Conservation (phyloP, 2,888 invertebrate species). For the Diaphora mendica region DNA sequence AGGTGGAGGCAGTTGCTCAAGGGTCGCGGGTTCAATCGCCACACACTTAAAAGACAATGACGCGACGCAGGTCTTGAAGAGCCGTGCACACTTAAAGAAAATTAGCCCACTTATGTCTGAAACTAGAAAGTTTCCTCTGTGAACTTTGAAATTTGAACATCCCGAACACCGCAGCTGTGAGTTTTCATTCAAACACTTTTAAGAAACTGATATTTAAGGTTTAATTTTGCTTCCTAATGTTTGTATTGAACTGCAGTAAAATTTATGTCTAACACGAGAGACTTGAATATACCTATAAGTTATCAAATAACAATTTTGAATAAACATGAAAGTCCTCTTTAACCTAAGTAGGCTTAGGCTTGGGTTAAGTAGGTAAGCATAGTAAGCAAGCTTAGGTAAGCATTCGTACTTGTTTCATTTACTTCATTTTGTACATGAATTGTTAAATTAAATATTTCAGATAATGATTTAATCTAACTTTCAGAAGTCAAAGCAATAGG, state of each 20-base stretch:
- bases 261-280: background rate
- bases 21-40: background rate
- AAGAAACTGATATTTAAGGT: too few relatives aligned
- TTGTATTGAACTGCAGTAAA: background rate
- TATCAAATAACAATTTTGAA: background rate
- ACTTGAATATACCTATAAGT: background rate
- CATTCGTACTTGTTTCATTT: background rate
- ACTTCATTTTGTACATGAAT: background rate
- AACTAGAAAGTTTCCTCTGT: background rate
- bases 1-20: background rate
- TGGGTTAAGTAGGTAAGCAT: too few relatives aligned
- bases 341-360: background rate
- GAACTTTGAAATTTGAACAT: background rate
- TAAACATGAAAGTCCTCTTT: background rate
- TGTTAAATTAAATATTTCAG: background rate
- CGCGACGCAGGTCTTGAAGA: background rate
- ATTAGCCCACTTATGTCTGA: slow-evolving; percentile 1
- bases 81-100: background rate
- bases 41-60: background rate
- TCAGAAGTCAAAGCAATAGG: background rate
- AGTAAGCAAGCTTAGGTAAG: too few relatives aligned
- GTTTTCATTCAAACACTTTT: background rate
- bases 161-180: background rate
- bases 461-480: background rate
- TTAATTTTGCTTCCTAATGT: background rate